Base-by-base conservation (phyloP, 2,113 vertebrate species). In the Neogale vison region DNA sequence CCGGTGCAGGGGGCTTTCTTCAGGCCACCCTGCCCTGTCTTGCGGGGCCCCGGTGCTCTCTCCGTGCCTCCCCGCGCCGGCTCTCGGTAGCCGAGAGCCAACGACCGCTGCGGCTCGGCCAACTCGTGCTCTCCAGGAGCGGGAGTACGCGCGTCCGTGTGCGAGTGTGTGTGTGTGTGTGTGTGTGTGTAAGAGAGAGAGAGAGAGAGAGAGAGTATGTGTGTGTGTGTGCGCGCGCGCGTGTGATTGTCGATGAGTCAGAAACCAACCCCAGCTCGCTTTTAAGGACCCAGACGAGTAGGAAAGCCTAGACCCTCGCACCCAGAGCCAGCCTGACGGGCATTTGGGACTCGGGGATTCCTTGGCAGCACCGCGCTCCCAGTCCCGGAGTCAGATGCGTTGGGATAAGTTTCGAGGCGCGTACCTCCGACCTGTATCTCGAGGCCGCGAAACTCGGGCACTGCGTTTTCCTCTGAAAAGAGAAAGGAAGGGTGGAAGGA, bases 361-460 rank as follows among this genome's bases (percentile, higher is more conserved):
- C 90, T 90, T 2, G 47, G 91, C 83, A 8, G 94, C 69, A 67
- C 95, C 65, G 87, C 84, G 57, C 57, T 69, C 95, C 26, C 6
- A 36, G 57, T 72, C 50, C 55, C 4, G 81, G 94, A 91, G 80
- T 91, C 89, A 12, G 88, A 77, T 10, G 92, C 82, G 26, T 95
- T 67, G 31, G 86, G 95, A 89, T 84, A 98, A 98, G 98, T 98
- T 98, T 97, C 83, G 59, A 14, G 59, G 93, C 93, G 88, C 74
- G 50, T 93, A 69, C 65, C 88, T 88, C 50, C 4, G 67, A 92
- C 87, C 97, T 69, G 92, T 83, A 80, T 74, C 93, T 47, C 67
- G 3, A 26, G 96, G 83, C 90, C 13, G 80, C 45, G 63, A 55
- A 89, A 96, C 90, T 83, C 81, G 2, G 59, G 59, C 86, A 67